Evolutionary conservation across 2,888 invertebrate species (phyloP).

Genomic region (Pyrgus malvae): DNA sequence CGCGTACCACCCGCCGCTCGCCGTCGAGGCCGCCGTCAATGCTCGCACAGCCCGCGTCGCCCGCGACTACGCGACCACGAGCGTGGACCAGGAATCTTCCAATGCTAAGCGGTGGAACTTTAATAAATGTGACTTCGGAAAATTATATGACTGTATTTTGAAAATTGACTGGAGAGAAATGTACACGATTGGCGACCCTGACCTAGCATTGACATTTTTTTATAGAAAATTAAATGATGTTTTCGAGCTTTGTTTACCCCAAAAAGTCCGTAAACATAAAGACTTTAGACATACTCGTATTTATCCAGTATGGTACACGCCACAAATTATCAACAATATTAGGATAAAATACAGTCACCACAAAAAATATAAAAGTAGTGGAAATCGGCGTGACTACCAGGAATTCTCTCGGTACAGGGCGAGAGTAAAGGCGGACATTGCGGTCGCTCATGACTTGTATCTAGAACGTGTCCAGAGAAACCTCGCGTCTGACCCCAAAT

Average conservation of each 20-base stretch:
- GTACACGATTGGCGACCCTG: conserved; percentile 6
- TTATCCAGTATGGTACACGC: conserved; percentile 34
- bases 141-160: conserved; percentile 18
- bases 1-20: conserved; percentile 29
- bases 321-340: conserved; percentile 29
- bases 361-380: conserved; percentile 6
- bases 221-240: conserved; percentile 23
- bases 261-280: conserved; percentile 11
- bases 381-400: background rate
- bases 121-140: conserved; percentile 28
- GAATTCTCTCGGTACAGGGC: background rate
- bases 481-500: background rate
- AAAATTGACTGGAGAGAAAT: conserved; percentile 28
- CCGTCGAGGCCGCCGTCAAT: background rate
- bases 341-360: conserved; percentile 15
- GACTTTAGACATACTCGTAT: background rate
- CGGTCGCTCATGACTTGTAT: background rate
- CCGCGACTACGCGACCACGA: background rate
- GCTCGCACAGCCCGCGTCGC: too few relatives aligned
- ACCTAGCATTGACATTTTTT: conserved; percentile 22
- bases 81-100: background rate
- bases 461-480: background rate
- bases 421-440: background rate
- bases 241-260: conserved; percentile 29
- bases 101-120: conserved; percentile 31